Base-by-base conservation (phyloP, 2,888 invertebrate genomes). In the Acanthosepion pharaonis region DNA sequence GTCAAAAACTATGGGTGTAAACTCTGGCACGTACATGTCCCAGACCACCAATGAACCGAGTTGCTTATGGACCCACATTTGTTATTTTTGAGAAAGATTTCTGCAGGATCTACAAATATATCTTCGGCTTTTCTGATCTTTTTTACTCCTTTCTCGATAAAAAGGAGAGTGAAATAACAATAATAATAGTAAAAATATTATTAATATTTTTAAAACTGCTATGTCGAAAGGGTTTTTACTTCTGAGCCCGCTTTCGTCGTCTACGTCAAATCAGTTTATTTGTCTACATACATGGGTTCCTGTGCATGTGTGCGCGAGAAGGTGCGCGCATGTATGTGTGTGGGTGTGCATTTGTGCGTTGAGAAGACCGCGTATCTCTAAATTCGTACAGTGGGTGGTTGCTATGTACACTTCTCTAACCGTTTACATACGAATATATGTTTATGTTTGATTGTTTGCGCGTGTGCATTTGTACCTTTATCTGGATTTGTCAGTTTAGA, bases 41-140 rank as follows among this genome's bases (percentile, higher is more conserved):
- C 93, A 93, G 48, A 93, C 93, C 49, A 93, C 93, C n/a, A 93
- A 25, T 18, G 93, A 93, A n/a, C 93, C 93, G 93, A 93, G 93
- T n/a, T 93, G 49, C 8, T 93, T 93, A 93, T 53, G 53, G 48
- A 93, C 93, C 93, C 93, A 93, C 93, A 93, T 78, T 18, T 78
- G n/a, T 23, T 28, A 78, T 78, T n/a, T 28, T 28, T 15, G n/a
- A 9, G 78, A 78, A 15, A 5, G n/a, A 78, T 78, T 78, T 33
- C n/a, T 11, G n/a, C 11, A n/a, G 78, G 78, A 78, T n/a, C n/a
- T 78, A 33, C 15, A 78, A 78, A 78, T 78, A 78, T 78, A 78
- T 78, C 33, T 78, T 78, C 78, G 78, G 8, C 6, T 78, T 78
- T 78, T 78, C 33, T 78, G n/a, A 33, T 11, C 18, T n/a, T 15